phyloP scores from a whole-genome alignment of 2,113 vertebrate genomes.

The Chrysochloris asiatica region DNA sequence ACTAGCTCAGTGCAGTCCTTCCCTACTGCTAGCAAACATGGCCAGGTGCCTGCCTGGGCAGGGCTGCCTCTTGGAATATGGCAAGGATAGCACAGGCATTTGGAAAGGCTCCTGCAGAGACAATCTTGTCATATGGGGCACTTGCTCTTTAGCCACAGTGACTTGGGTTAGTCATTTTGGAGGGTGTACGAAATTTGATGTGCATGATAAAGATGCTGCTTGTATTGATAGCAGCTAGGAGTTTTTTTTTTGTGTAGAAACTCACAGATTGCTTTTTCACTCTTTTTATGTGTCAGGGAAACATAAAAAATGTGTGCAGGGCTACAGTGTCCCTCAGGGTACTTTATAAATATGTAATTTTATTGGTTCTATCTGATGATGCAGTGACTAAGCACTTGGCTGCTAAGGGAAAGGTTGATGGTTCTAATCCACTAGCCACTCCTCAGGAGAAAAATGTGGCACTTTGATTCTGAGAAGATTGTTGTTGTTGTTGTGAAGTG shows the following conservation, averaged over 20 bases:
- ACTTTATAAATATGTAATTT: constrained; percentile 6
- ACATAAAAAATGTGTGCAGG: not conserved
- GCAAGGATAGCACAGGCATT: not conserved
- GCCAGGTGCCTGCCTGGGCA: not conserved
- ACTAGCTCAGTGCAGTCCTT: not conserved
- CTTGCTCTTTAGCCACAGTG: constrained; percentile 14
- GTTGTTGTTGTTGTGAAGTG: no score
- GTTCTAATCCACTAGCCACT: not conserved
- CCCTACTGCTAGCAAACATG: not conserved
- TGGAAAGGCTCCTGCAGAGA: not conserved
- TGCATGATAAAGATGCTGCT: not conserved
- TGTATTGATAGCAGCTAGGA: constrained; percentile 45
- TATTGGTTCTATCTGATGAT: not conserved
- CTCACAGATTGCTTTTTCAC: not conserved
- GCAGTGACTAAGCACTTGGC: not conserved
- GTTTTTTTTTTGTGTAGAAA: constrained; percentile 35
- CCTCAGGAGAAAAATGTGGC: not conserved
- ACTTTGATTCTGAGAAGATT: not conserved
- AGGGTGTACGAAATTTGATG: not conserved
- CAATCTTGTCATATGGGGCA: not conserved
- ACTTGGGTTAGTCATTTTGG: constrained; percentile 46
- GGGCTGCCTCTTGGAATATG: not conserved
- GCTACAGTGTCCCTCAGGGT: not conserved
- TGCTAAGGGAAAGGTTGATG: not conserved
- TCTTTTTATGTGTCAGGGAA: constrained; percentile 12